phyloP scores from a whole-genome alignment of 2,888 invertebrate species.

The Molorchus minor region DNA sequence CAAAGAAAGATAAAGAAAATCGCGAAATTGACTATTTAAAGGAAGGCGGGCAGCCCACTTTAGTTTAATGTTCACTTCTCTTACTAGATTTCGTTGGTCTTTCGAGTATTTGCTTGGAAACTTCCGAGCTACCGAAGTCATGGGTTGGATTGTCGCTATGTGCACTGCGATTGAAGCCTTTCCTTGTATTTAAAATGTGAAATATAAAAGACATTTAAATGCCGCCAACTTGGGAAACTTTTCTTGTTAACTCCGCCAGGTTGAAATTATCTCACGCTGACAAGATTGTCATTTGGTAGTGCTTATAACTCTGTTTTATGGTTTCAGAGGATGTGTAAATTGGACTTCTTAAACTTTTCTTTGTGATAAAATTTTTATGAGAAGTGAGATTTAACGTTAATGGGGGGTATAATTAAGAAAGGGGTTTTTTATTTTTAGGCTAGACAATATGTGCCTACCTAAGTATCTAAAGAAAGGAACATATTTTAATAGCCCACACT shows the following conservation, averaged over 20 bases:
- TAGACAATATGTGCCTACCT: too few relatives aligned
- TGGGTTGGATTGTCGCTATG: neutral
- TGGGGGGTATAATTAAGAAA: too few relatives aligned
- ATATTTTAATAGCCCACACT: too few relatives aligned
- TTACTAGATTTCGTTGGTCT: neutral
- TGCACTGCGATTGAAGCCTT: neutral
- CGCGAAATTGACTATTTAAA: too few relatives aligned
- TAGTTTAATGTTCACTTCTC: neutral
- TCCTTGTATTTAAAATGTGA: neutral
- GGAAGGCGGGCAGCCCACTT: too few relatives aligned
- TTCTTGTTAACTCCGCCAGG: slow-evolving; percentile 9
- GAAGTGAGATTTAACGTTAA: too few relatives aligned
- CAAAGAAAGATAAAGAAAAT: too few relatives aligned
- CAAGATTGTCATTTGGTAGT: neutral
- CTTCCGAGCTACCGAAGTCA: neutral
- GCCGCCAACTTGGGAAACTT: slow-evolving; percentile 5
- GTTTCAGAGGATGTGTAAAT: neutral
- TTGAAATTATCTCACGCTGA: slow-evolving; percentile 2
- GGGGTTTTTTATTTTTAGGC: too few relatives aligned
- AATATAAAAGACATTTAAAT: slow-evolving; percentile 18
- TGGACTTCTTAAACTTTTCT: too few relatives aligned
- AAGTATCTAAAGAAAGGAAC: too few relatives aligned
- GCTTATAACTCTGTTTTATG: neutral
- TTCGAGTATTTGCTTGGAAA: neutral
- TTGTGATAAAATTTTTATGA: too few relatives aligned